phyloP scores from a whole-genome alignment of 2,888 invertebrate species.

The Myopa tessellatipennis region DNA sequence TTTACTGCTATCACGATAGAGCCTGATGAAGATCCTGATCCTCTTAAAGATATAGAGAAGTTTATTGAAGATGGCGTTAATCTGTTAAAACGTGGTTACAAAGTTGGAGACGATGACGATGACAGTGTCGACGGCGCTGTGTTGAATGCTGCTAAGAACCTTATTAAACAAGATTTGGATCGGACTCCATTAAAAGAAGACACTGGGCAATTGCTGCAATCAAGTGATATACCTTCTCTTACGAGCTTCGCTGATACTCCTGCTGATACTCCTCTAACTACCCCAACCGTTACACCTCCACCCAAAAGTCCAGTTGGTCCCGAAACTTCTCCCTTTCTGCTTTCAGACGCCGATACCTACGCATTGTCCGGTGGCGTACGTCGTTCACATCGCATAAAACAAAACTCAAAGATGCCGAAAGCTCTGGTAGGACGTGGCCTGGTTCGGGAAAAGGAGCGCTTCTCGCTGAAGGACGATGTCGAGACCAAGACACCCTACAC shows the following conservation, averaged over 20 bases:
- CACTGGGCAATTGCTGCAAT: background rate
- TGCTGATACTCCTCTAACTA: constrained; percentile 53
- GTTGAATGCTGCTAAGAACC: constrained; percentile 18
- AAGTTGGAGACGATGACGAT: constrained; percentile 55
- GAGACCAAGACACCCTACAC: constrained; percentile 63
- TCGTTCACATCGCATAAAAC: constrained; percentile 81
- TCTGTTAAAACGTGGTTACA: constrained; percentile 61
- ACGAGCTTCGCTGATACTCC: constrained; percentile 54
- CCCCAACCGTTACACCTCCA: constrained; percentile 53
- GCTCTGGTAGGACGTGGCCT: constrained; percentile 73
- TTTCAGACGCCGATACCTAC: constrained; percentile 48
- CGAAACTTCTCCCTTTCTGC: background rate
- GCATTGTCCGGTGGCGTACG: constrained; percentile 70
- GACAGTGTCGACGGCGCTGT: constrained; percentile 40
- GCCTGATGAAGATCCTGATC: constrained; percentile 56
- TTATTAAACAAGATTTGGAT: constrained; percentile 11
- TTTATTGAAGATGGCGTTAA: constrained; percentile 65
- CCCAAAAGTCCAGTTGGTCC: constrained; percentile 47
- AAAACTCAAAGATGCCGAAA: constrained; percentile 71
- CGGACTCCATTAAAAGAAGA: constrained; percentile 3
- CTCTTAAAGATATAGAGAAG: constrained; percentile 63
- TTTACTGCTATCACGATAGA: background rate
- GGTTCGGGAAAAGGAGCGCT: constrained; percentile 71
- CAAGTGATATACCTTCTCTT: constrained; percentile 17
- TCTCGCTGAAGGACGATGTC: constrained; percentile 61